phyloP scores from a whole-genome alignment of 2,888 invertebrate species.

The Bombyx huttoni region DNA sequence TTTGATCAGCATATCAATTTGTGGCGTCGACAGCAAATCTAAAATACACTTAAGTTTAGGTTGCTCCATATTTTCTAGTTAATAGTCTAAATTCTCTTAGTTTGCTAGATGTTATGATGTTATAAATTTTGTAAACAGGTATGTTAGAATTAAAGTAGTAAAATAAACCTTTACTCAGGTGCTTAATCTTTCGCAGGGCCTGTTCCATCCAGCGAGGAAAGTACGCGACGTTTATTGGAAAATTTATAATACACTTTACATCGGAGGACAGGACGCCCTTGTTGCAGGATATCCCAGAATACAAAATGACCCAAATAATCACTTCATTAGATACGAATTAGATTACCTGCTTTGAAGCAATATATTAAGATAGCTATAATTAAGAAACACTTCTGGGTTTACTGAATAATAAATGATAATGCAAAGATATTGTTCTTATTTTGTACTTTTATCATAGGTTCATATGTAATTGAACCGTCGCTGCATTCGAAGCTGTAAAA shows the following conservation, averaged over 20 bases:
- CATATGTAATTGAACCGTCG: not conserved
- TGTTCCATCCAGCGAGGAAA: constrained; percentile 99
- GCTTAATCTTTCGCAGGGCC: constrained; percentile 76
- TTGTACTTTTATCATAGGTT: not conserved
- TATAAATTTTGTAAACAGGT: too few relatives aligned
- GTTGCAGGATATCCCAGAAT: constrained; percentile 98
- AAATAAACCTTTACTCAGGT: not conserved
- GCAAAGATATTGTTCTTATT: not conserved
- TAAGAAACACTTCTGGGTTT: not conserved
- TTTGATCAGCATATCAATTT: too few relatives aligned
- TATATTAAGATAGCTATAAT: constrained; percentile 3
- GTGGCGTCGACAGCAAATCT: too few relatives aligned
- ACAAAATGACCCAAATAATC: constrained; percentile 94
- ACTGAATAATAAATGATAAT: not conserved
- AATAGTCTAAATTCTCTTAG: too few relatives aligned
- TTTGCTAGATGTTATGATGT: too few relatives aligned
- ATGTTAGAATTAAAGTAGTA: too few relatives aligned
- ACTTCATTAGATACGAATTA: constrained; percentile 92
- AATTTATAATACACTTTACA: constrained; percentile 98
- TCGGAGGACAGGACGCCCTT: constrained; percentile 98
- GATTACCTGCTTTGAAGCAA: constrained; percentile 84
- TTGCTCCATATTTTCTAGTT: too few relatives aligned
- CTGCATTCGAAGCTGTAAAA: too few relatives aligned
- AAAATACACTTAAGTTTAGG: too few relatives aligned
- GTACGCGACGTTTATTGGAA: constrained; percentile 99